phyloP scores from a whole-genome alignment of 1,140 invertebrate species.

The Magallana angulata region DNA sequence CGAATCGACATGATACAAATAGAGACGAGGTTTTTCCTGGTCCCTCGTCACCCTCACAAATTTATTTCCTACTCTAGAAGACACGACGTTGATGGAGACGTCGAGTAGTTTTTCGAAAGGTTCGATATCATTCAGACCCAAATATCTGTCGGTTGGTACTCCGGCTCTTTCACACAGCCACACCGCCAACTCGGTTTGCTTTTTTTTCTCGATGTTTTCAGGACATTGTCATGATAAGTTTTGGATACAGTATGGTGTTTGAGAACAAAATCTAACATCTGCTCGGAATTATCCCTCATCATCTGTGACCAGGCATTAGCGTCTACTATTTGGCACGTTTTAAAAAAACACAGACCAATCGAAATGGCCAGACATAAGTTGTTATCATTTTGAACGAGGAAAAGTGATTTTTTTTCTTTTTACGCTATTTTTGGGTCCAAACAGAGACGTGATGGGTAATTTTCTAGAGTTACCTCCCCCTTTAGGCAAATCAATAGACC shows the following conservation, averaged over 20 bases:
- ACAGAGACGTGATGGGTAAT: conserved; percentile 13
- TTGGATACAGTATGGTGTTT: conserved; percentile 23
- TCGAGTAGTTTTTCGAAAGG: conserved; percentile 41
- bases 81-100: conserved; percentile 41
- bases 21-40: conserved; percentile 28
- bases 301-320: conserved; percentile 30
- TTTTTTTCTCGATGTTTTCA: conserved; percentile 28
- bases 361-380: conserved; percentile 35
- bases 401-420: conserved; percentile 28
- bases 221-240: conserved; percentile 22
- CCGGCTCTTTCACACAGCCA: conserved; percentile 34
- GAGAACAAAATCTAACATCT: conserved; percentile 13
- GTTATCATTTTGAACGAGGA: conserved; percentile 49
- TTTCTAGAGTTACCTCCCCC: conserved; percentile 3
- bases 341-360: conserved; percentile 41
- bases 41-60: conserved; percentile 41
- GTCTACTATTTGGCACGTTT: conserved; percentile 37
- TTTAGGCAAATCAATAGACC: conserved; percentile 41
- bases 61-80: conserved; percentile 42
- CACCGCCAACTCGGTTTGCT: conserved; percentile 42
- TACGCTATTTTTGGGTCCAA: neutral
- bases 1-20: conserved; percentile 44
- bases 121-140: conserved; percentile 45
- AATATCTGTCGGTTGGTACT: conserved; percentile 30
- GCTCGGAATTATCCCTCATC: neutral